Evolutionary conservation across 2,797 vertebrate species (phyloP), one percentile per base, ranked within the genome.

Genomic region (Anableps anableps): DNA sequence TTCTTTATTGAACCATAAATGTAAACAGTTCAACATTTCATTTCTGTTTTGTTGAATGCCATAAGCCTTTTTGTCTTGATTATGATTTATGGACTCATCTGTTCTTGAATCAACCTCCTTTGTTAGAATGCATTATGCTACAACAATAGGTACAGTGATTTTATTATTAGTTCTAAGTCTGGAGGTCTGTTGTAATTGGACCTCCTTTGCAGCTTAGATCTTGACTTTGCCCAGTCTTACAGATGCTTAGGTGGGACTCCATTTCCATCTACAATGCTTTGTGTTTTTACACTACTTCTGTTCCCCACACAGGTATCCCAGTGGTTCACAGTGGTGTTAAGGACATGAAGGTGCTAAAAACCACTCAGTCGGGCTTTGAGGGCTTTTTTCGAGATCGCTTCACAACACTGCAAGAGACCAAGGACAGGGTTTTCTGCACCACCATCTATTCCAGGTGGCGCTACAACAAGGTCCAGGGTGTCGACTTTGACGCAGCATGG

Each of bases 311-410:
- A 99, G 98, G 93, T 72, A 72, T 83, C 74, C 96, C 98, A 0
- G 91, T 97, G 79, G 74, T 99, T 89, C 95, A 96, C 92, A 95
- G 97, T 74, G 99, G 99, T 83, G 88, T 99, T 77, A 97, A 96
- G 91, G 95, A 97, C 86, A 96, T 99, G 94, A 97, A 96, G 77
- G 92, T 99, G 75, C 94, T 99, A 90, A 99, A 99, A 94, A 98
- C 98, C 11, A 99, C 98, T 0, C 96, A 98, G 92, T 99, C 98
- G 55, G 98, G 98, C 80, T 99, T 99, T 79, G 96, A 96, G 89
- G 97, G 97, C 10, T 99, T 99, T 89, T 86, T 94, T 45, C 95
- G 91, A 85, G 97, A 98, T 78, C 96, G 95, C 78, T 97, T 97
- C 81, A 99, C 98, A 14, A 99, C 97, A 0, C 96, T 99, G 84